Base-by-base conservation (phyloP, 2,113 vertebrate genomes). In the Calcarius ornatus region DNA sequence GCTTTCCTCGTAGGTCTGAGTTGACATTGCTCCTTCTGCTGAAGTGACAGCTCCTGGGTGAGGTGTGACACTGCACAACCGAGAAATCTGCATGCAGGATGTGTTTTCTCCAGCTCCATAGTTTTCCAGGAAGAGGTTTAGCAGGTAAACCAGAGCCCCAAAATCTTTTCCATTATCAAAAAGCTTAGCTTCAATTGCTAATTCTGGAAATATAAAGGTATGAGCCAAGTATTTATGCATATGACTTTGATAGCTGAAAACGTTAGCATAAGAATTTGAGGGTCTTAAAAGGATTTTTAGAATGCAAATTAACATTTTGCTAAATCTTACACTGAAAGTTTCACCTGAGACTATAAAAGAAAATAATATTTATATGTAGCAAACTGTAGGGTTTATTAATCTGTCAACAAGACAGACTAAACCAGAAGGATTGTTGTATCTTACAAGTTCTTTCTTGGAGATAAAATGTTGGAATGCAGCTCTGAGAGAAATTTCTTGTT, bases 111-210 rank as follows among this genome's bases (percentile, higher is more conserved):
- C 30, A 40, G 64, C 11, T 69, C 45, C 12, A 50, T 6, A 37
- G 21, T 70, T 51, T 79, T 92, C 63, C 56, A 86, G 63, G 54
- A 92, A 50, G 91, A 66, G 12, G 35, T 57, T 73, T 71, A 71
- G 51, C 76, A 95, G 86, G 65, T 81, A 94, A 96, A 86, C 37
- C 38, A 79, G 59, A 96, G 73, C 28, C 80, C 64, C 33, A 53
- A 78, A 80, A 12, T 93, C 88, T 82, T 76, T 83, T 88, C 59
- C 5, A 3, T 77, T 71, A 60, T 30, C 42, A 81, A 85, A 91
- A 35, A 27, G 7, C 19, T 94, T 63, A 81, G 47, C 37, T 90
- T 61, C 24, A 35, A 5, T n/a, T 40, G 33, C 79, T 90, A 83
- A 69, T 69, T 50, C 51, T 77, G 54, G 63, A 90, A 33, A 31